Evolutionary conservation across 2,113 vertebrate species (phyloP).

Genomic region (Cairina moschata): DNA sequence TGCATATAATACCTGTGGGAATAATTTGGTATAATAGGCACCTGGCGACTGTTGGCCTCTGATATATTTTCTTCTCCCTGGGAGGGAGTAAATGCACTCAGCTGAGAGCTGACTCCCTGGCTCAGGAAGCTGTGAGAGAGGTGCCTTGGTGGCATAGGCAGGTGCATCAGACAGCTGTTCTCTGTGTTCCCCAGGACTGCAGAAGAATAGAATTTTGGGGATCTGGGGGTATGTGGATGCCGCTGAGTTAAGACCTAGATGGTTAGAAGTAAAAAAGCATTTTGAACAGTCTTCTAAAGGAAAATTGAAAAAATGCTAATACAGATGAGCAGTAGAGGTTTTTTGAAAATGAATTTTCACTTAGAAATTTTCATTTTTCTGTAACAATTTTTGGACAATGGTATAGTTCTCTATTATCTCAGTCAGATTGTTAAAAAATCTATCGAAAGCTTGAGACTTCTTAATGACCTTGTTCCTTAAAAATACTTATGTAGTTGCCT

Average conservation of each 20-base stretch:
- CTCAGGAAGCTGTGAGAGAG: neutral
- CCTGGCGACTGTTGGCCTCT: fast-evolving
- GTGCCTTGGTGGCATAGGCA: neutral
- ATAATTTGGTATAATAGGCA: neutral
- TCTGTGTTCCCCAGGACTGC: neutral
- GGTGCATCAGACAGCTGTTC: neutral
- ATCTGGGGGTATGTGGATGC: neutral
- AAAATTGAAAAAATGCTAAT: neutral
- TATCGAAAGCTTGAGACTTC: neutral
- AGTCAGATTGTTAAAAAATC: neutral
- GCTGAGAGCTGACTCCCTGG: neutral
- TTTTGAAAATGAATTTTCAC: neutral
- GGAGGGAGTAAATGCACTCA: neutral
- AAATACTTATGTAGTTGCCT: neutral
- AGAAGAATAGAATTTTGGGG: neutral
- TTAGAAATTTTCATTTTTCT: neutral
- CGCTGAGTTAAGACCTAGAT: neutral
- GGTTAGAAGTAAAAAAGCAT: neutral
- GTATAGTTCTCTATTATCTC: neutral
- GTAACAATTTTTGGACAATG: neutral
- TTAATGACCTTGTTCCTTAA: neutral
- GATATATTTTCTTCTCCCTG: neutral
- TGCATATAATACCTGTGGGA: neutral
- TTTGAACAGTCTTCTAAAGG: neutral
- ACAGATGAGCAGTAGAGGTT: neutral